phyloP scores from a whole-genome alignment of 2,888 invertebrate genomes.

The Lordiphosa fenestrarum region DNA sequence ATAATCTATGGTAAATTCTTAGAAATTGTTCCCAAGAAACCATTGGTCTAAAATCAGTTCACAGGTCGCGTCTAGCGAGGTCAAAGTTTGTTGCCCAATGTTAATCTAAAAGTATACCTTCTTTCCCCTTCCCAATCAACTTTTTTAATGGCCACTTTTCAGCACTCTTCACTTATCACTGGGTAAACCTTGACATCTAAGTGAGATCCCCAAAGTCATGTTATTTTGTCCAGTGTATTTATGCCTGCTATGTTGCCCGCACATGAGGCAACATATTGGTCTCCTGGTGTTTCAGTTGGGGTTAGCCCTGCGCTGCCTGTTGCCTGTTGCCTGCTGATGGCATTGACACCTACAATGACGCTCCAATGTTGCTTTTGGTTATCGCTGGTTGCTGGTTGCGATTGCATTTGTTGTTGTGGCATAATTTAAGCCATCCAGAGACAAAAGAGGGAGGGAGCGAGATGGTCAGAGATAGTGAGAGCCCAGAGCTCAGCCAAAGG shows the following conservation, averaged over 20 bases:
- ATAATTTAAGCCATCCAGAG: slow-evolving; percentile 58
- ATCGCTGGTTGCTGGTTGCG: slow-evolving; percentile 11
- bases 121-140: no score
- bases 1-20: no score
- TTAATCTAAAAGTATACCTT: no score
- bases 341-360: slow-evolving; percentile 11
- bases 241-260: neutral
- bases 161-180: no score
- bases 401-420: slow-evolving; percentile 42
- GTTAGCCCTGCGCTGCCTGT: slow-evolving; percentile 11
- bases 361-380: slow-evolving; percentile 3
- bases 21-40: no score
- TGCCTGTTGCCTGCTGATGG: slow-evolving; percentile 10
- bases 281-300: neutral
- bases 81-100: no score
- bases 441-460: slow-evolving; percentile 15
- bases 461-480: slow-evolving; percentile 10
- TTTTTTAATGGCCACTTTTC: no score
- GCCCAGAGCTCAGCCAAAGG: slow-evolving; percentile 2
- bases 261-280: slow-evolving; percentile 3
- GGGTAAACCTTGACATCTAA: no score
- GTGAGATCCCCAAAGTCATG: no score
- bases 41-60: no score
- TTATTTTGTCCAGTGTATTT: neutral
- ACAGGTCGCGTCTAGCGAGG: no score